Percentiles rank a stretch among this genome's conserved stretches.
These are phyloP conservation scores for Idaea aversata DNA, from an alignment of 2,888 invertebrate genomes.

Conservation along the genomic window DNA sequence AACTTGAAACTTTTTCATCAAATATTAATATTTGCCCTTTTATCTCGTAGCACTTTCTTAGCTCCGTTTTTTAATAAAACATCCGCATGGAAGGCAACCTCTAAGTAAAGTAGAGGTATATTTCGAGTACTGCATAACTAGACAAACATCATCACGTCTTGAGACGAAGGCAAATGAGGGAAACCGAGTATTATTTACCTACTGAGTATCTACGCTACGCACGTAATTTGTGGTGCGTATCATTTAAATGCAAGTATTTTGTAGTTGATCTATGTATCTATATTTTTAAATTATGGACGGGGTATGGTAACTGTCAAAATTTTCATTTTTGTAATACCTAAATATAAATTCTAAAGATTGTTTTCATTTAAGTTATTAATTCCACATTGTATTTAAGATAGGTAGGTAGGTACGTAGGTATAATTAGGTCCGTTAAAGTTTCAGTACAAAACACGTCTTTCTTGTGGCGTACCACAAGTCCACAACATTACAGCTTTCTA, in stretches of 20 bases:
- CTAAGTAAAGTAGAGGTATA: conserved; percentile 5
- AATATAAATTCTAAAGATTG: too few relatives aligned
- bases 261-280: too few relatives aligned
- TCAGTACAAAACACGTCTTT: neutral
- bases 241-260: too few relatives aligned
- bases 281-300: too few relatives aligned
- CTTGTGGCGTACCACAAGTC: neutral
- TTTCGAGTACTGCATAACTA: conserved; percentile 11
- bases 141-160: conserved; percentile 10
- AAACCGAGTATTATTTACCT: neutral
- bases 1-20: conserved; percentile 6
- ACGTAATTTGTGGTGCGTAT: neutral
- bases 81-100: conserved; percentile 7
- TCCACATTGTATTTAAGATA: too few relatives aligned
- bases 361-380: too few relatives aligned
- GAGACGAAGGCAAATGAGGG: conserved; percentile 4
- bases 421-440: neutral
- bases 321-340: too few relatives aligned
- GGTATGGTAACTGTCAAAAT: too few relatives aligned
- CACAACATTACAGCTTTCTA: neutral
- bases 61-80: conserved; percentile 16
- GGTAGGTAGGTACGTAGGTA: too few relatives aligned
- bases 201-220: neutral
- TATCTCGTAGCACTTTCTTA: conserved; percentile 12
- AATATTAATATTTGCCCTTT: conserved; percentile 11